Base-by-base conservation (phyloP, 2,113 vertebrate genomes). In the Psettodes erumei region DNA sequence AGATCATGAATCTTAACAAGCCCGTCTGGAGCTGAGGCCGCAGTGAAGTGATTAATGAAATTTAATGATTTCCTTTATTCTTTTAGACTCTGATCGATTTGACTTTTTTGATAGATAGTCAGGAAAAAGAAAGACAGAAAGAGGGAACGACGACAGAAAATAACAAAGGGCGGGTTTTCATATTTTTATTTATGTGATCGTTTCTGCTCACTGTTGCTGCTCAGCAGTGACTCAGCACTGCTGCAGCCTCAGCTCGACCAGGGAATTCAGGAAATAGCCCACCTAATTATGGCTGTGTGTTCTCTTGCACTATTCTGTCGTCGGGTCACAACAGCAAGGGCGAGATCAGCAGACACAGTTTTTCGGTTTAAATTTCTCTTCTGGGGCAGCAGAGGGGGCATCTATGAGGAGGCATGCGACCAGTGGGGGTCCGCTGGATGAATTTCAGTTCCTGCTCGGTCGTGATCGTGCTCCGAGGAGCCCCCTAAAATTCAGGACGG, bases 181-280 rank as follows among this genome's bases (percentile, higher is more conserved):
- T 11, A 27, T 27, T 28, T 53, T 2, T 28, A 16, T 33, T 23
- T 37, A 25, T 8, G 11, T 43, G 28, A 59, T 42, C 0, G 40
- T 63, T 21, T 53, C 5, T 35, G 6, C 19, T 23, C 40, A 10
- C 38, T 30, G 33, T 67, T 74, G 25, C 53, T 61, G 62, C 59
- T 63, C 51, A 42, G 42, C 64, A 45, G 45, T 83, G 83, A 87
- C 68, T 82, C 77, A 77, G 80, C 75, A 55, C 6, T 61, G 47
- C 61, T 68, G 69, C 71, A 60, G 59, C 61, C 37, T 21, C 30
- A 25, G 48, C 47, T 70, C 74, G 71, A 25, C 13, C 0, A 65
- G 58, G 59, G 67, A 42, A 79, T 69, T 77, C 38, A 66, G 27
- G 45, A 78, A 50, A 38, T 78, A 10, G 42, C 68, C 61, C 35